Evolutionary conservation across 2,113 vertebrate genomes (phyloP), one percentile per base, ranked within the genome.

Genomic region (Equus quagga): DNA sequence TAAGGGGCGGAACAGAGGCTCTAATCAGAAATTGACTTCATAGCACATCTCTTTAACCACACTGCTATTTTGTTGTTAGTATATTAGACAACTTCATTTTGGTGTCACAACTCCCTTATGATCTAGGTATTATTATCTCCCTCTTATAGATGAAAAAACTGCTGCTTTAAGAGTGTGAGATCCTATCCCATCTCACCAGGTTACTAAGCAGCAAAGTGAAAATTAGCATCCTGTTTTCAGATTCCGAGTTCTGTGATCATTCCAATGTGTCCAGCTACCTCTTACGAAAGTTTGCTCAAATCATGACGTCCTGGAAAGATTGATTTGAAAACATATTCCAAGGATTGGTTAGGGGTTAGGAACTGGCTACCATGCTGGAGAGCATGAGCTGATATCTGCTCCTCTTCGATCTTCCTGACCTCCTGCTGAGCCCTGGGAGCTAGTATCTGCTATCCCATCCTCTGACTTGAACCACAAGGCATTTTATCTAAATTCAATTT

Each of bases 401-500:
- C 67, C 51, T 75, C 75, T 96, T 46, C 62, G 92, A 91, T 49
- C 89, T 86, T 85, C 86, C 88, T 67, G 87, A 94, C 80, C 65
- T 94, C 95, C 89, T 84, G 24, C 81, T 0, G 56, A 97, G 84
- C n/a, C 78, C 96, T 91, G 44, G 41, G 28, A 91, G 18, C 62
- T 2, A 0, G 89, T 80, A 70, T 82, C 62, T 26, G 10, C 36
- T 21, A 23, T 15, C 76, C 49, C 92, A 19, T n/a, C 96, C 69
- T 95, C 90, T 73, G 85, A 98, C 80, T 91, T 81, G 95, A 98
- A 96, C 33, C 44, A 36, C 78, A 94, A 73, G 33, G 8, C 41
- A 83, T 96, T 98, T 97, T 95, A 98, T 98, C 97, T 97, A 87
- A 97, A 94, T 94, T 96, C 86, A 94, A 98, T 98, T 97, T 98